Base-by-base conservation (phyloP, 2,888 invertebrate species). In the Tiphia femorata region DNA sequence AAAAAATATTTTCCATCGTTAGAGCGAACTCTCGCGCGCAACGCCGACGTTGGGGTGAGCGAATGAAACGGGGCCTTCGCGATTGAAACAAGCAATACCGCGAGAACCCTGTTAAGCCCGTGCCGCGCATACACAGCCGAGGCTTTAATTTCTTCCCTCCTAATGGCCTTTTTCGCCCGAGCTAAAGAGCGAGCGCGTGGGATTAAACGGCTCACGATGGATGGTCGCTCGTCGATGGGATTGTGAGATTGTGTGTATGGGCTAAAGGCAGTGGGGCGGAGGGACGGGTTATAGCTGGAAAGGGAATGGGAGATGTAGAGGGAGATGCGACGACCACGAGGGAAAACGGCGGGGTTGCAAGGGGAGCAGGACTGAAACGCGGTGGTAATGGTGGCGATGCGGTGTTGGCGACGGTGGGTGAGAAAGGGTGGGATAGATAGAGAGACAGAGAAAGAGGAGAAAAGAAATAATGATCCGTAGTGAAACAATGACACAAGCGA, bases 401-500 rank as follows among this genome's bases (percentile, higher is more conserved):
- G n/a, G n/a, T n/a, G n/a, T n/a, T n/a, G n/a, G n/a, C n/a, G n/a
- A n/a, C n/a, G n/a, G n/a, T n/a, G n/a, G 30, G 25, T 47, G 29
- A 40, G 48, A 46, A 37, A 49, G 30, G 10, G 14, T 14, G 30
- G 14, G 25, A 14, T 12, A 20, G 23, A 23, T 19, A 33, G 33
- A 14, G 33, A 14, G 33, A 33, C 14, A 33, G 8, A 16, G 16
- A 53, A 54, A 53, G 59, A 63, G 64, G 61, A 62, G 62, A 59
- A 53, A 53, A 62, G 53, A 52, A 64, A 55, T 60, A 71, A 75
- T 72, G 75, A 77, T 70, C 72, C 72, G 69, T 61, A 66, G 72
- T 72, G 78, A 79, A 76, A 77, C 77, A 77, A 79, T 77, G 76
- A 77, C 70, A 74, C 73, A 70, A 73, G 58, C 70, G 77, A 76